Evolutionary conservation across 2,797 vertebrate species (phyloP).

Genomic region (Gobionotothen gibberifrons): DNA sequence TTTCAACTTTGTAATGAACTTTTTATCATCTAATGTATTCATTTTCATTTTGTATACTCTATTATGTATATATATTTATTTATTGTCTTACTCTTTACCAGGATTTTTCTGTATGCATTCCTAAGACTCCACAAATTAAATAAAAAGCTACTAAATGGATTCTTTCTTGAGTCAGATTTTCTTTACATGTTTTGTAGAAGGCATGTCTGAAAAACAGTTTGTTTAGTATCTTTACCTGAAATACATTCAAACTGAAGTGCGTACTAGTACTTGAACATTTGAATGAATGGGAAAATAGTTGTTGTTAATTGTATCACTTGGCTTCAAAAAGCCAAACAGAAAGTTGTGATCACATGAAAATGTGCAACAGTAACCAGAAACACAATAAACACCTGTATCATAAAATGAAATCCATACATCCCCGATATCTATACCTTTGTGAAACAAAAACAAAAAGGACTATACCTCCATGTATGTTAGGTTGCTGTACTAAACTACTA

Average conservation of each 20-base stretch:
- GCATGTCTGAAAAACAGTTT: neutral
- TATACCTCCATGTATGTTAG: no score
- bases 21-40: no score
- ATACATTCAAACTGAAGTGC: neutral
- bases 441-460: no score
- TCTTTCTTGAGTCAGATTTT: neutral
- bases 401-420: no score
- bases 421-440: no score
- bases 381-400: no score
- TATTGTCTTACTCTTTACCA: no score
- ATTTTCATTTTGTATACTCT: no score
- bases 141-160: neutral
- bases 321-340: neutral
- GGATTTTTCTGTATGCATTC: no score
- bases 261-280: neutral
- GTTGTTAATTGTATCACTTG: neutral
- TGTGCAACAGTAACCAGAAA: neutral
- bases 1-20: no score
- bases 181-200: neutral
- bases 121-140: neutral
- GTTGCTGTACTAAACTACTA: no score
- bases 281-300: neutral
- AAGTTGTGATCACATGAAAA: neutral
- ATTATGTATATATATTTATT: no score
- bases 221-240: neutral